phyloP scores from a whole-genome alignment of 2,888 invertebrate species.

The Coelogynopora nodosa region DNA sequence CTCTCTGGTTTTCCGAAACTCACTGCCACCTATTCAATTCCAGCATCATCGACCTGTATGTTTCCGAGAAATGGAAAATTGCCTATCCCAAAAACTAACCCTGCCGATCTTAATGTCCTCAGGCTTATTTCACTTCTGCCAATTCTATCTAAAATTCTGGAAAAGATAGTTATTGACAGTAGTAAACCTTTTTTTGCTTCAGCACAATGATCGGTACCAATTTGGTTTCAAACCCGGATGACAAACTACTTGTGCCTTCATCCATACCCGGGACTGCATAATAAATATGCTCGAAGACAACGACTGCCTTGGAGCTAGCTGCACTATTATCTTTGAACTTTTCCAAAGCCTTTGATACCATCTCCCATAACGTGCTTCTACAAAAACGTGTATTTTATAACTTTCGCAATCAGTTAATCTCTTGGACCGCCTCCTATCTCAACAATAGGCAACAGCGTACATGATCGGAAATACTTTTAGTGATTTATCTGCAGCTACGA shows the following conservation, averaged over 20 bases:
- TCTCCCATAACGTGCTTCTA: neutral
- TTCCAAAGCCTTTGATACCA: neutral
- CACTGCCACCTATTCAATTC: no score
- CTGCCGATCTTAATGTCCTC: conserved; percentile 21
- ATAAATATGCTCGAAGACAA: conserved; percentile 24
- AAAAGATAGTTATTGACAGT: conserved; percentile 12
- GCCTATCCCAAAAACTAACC: no score
- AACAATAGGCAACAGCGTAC: conserved; percentile 25
- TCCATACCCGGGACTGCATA: conserved; percentile 12
- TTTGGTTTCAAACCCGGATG: neutral
- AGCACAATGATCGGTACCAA: conserved; percentile 16
- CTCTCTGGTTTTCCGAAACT: no score
- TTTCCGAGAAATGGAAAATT: no score
- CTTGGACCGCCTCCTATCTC: conserved; percentile 1
- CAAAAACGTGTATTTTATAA: neutral
- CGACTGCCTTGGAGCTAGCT: conserved; percentile 24
- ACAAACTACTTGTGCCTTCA: neutral
- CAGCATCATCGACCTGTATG: no score
- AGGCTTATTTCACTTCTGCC: conserved; percentile 3
- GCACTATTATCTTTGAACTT: conserved; percentile 3
- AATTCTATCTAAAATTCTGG: conserved; percentile 12
- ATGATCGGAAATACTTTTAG: neutral
- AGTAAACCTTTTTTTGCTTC: conserved; percentile 8
- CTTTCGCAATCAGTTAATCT: neutral
- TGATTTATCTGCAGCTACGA: conserved; percentile 28